Evolutionary conservation across 53 echinoderm and acorn worm species (phyloP).

Genomic region (Pentamera pediparva): DNA sequence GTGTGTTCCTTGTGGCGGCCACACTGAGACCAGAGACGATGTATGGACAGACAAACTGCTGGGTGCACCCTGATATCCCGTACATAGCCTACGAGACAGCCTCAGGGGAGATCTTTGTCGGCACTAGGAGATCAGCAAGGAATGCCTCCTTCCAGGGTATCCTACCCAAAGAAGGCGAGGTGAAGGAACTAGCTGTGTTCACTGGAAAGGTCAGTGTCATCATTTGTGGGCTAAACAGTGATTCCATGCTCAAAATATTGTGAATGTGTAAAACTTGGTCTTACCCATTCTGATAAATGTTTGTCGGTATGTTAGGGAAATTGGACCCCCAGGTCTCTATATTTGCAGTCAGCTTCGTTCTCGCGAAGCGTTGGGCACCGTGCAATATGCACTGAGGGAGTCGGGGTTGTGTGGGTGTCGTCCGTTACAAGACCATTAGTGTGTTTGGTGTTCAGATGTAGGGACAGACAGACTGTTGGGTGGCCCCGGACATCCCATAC

Average conservation of each 20-base stretch:
- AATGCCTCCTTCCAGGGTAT: constrained; percentile 91
- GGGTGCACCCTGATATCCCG: constrained; percentile 77
- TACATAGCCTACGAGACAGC: constrained; percentile 86
- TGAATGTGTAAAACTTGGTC: too few species aligned
- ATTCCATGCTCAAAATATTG: background rate
- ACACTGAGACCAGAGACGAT: constrained; percentile 98
- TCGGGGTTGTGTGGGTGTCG: too few species aligned
- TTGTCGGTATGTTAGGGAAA: too few species aligned
- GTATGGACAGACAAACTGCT: constrained; percentile 99
- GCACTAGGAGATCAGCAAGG: constrained; percentile 69
- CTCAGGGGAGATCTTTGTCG: constrained; percentile 74
- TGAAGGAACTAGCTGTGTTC: constrained; percentile 56
- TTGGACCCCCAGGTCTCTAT: too few species aligned
- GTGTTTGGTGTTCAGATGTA: too few species aligned
- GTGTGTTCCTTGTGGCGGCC: constrained; percentile 78
- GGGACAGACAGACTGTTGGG: constrained; percentile 99
- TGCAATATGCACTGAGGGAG: too few species aligned
- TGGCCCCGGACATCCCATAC: constrained; percentile 79
- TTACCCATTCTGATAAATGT: too few species aligned
- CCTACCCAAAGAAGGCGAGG: constrained; percentile 63
- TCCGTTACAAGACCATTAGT: too few species aligned
- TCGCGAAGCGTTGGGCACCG: too few species aligned
- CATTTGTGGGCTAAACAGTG: background rate
- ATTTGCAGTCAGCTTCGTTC: too few species aligned
- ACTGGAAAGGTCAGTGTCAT: constrained; percentile 67